Evolutionary conservation across 2,797 vertebrate species (phyloP).

Genomic region (Epinephelus awoara): DNA sequence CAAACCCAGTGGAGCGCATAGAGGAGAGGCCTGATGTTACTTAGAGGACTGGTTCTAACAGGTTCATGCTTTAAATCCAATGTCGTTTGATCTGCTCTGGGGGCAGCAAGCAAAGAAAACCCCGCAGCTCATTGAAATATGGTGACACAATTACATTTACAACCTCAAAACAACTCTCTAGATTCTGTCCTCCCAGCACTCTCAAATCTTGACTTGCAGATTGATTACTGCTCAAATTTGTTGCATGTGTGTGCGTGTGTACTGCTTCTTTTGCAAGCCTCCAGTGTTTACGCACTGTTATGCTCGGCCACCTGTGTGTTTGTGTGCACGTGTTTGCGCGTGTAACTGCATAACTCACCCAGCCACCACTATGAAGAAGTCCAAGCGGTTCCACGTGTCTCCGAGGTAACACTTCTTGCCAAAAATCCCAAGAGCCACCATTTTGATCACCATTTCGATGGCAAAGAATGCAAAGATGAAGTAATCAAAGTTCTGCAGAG

Average conservation of each 20-base stretch:
- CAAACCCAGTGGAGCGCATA: neutral
- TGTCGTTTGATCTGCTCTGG: slow-evolving; percentile 7
- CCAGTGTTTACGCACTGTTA: slow-evolving; percentile 30
- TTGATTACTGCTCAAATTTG: slow-evolving; percentile 23
- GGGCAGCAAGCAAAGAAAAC: neutral
- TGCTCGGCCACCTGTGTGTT: slow-evolving; percentile 41
- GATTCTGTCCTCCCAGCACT: neutral
- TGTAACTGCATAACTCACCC: slow-evolving; percentile 88
- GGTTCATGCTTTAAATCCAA: slow-evolving; percentile 19
- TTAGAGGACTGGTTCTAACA: slow-evolving; percentile 19
- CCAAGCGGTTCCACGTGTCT: slow-evolving; percentile 98
- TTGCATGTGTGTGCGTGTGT: slow-evolving; percentile 17
- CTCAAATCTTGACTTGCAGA: slow-evolving; percentile 8
- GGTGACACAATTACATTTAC: slow-evolving; percentile 28
- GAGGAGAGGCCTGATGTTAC: slow-evolving; percentile 5
- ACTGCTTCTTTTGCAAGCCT: slow-evolving; percentile 22
- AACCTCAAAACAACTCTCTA: slow-evolving; percentile 8
- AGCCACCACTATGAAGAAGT: slow-evolving; percentile 98
- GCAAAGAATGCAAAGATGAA: slow-evolving; percentile 99
- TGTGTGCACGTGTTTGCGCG: slow-evolving; percentile 13
- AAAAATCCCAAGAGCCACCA: slow-evolving; percentile 98
- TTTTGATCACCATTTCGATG: slow-evolving; percentile 99
- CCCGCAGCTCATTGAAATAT: slow-evolving; percentile 19
- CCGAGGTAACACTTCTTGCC: slow-evolving; percentile 99
- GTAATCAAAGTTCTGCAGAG: slow-evolving; percentile 91